Conservation (phyloP, 2,113 vertebrate genomes). For the Nyctibius bracteatus region DNA sequence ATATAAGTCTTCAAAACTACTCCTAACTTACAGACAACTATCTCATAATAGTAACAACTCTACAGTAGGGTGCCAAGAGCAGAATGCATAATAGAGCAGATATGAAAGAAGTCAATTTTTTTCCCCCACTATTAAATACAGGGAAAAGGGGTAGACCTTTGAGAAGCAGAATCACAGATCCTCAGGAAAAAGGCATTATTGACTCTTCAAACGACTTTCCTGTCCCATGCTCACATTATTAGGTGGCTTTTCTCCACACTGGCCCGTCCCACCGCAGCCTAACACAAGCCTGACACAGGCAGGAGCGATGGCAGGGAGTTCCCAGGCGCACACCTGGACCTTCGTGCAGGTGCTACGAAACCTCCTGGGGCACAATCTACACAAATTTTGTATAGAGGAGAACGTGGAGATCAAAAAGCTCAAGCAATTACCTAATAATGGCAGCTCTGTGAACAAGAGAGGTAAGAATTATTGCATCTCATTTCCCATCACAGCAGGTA, state of each 20-base stretch:
- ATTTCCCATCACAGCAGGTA: constrained; percentile 1
- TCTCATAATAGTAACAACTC: background rate
- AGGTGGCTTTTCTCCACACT: background rate
- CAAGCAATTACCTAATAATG: background rate
- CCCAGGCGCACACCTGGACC: background rate
- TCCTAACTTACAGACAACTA: background rate
- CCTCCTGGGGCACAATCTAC: background rate
- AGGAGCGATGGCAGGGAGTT: background rate
- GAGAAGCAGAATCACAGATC: background rate
- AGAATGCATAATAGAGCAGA: background rate
- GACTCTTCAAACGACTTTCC: background rate
- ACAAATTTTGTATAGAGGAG: background rate
- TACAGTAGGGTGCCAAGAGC: background rate
- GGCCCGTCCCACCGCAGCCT: background rate
- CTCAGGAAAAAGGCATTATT: background rate
- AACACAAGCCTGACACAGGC: background rate
- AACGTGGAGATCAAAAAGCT: background rate
- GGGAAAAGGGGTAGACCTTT: background rate
- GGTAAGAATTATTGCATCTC: background rate
- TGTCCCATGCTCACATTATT: fast-evolving
- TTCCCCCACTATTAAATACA: fast-evolving
- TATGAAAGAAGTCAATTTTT: background rate
- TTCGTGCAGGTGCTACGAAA: background rate
- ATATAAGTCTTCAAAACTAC: background rate
- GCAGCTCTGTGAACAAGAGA: background rate